Base-by-base conservation (phyloP, 92 coral and sea anemone species). In the Phenganax subtilis region DNA sequence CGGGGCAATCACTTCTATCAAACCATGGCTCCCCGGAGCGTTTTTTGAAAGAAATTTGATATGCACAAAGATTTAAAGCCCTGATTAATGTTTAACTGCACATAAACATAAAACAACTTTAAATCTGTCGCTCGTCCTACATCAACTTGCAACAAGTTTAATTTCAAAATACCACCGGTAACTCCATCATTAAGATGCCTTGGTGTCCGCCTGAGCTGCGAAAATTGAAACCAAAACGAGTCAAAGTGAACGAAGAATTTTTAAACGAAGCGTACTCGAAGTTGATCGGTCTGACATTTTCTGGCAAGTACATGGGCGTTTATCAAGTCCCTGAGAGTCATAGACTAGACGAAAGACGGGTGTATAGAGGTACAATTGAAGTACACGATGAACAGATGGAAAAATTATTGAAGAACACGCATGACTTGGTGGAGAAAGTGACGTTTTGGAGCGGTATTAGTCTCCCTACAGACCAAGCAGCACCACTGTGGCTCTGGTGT, bases 191-290 rank as follows among this genome's bases (percentile, higher is more conserved):
- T 15, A 60, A 60, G 6, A 79, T 79, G 83, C 83, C 83, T 65
- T 79, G 83, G 83, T 60, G 67, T n/a, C 83, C 83, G 27, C 83
- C 83, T 7, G 83, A 79, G n/a, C 69, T 79, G 14, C 15, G 83
- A 65, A 72, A 72, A 17, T 51, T 62, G 16, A 47, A 47, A 64
- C 17, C 54, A 6, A 57, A 74, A 1, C 52, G 83, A 65, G 83
- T 79, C 25, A 79, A 79, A 47, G 83, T 79, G 74, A 54, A 79
- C 83, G 72, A 62, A 53, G 55, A 44, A 56, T 11, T 59, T n/a
- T 54, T 79, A 44, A 47, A 55, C 2, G 83, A 79, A 64, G 37
- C 74, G n/a, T 79, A 79, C 69, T 65, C 72, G 62, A 68, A n/a
- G 27, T n/a, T 79, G 9, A 64, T 79, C 83, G 74, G 83, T 16